Conservation (phyloP, 2,113 vertebrate genomes). For the Saccopteryx bilineata region DNA sequence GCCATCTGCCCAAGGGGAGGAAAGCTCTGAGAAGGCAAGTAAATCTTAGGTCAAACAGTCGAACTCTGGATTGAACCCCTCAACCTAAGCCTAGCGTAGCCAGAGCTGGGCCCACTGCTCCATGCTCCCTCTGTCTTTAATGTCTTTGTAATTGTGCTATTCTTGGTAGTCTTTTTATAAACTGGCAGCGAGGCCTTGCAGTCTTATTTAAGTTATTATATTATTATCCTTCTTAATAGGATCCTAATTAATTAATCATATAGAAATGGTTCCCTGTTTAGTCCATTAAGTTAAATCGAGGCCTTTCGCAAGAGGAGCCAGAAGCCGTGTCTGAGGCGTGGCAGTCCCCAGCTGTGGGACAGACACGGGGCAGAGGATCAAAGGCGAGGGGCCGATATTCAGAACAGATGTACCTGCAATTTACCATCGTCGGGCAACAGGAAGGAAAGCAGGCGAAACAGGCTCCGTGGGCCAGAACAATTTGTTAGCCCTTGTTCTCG, state of each 20-base stretch:
- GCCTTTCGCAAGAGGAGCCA: slow-evolving; percentile 26
- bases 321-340: not conserved
- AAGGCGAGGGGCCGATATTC: not conserved
- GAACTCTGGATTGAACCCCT: not conserved
- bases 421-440: rapidly evolving
- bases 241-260: slow-evolving; percentile 81
- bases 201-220: slow-evolving; percentile 77
- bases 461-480: not conserved
- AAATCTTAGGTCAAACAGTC: not conserved
- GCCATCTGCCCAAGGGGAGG: not conserved
- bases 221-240: slow-evolving; percentile 68
- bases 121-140: not conserved
- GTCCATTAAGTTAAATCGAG: slow-evolving; percentile 60
- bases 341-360: not conserved
- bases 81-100: not conserved
- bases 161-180: slow-evolving; percentile 70
- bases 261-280: slow-evolving; percentile 48
- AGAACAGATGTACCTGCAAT: not conserved
- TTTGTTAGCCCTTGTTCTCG: not conserved
- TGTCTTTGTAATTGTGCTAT: not conserved
- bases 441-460: not conserved
- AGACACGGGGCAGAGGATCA: not conserved
- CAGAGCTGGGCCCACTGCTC: not conserved
- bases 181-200: slow-evolving; percentile 38
- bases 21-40: not conserved